Evolutionary conservation across 2,113 vertebrate genomes (phyloP), one percentile per base, ranked within the genome.

Genomic region (Pimephales promelas): DNA sequence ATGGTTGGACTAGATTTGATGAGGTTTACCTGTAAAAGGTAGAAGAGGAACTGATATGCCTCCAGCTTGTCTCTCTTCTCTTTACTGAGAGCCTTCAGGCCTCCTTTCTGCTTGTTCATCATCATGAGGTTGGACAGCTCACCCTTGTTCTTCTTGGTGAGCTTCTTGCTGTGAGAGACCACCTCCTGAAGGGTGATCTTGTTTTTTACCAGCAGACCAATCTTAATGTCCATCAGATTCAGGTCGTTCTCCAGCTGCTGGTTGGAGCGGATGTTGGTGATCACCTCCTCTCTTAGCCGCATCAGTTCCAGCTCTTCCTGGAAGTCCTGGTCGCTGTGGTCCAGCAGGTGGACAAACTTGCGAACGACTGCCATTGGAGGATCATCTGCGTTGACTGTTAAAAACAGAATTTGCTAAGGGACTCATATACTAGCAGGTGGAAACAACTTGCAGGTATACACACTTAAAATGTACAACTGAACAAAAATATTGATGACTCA

Each of bases 211-310:
- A 99, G 94, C 77, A 99, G 95, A 14, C 98, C 98, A 2, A 99
- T 99, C 91, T 99, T 99, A 89, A 99, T 99, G 87, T 99, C 98
- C 98, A 99, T 99, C 89, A 98, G 95, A 89, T 99, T 99, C 83
- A 99, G 96, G 90, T 99, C 98, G 59, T 99, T 99, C 92, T 99
- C 97, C 90, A 98, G 93, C 86, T 97, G 97, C 89, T 98, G 97
- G 91, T 99, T 99, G 83, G 97, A 98, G 85, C 98, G 97, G 87
- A 99, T 97, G 88, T 98, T 95, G 79, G 97, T 99, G 84, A 99
- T 95, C 84, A 99, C 97, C 87, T 99, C 97, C 85, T 99, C 97
- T 8, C 97, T 94, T 77, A 98, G 93, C 34, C 95, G 95, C 98
- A 99, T 99, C 43, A 98, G 93, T 16, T 99, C 98, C 71, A 99